These are phyloP conservation scores for Falcaria lacertinaria DNA, from an alignment of 2,888 invertebrate species.

Conservation along the genomic window DNA sequence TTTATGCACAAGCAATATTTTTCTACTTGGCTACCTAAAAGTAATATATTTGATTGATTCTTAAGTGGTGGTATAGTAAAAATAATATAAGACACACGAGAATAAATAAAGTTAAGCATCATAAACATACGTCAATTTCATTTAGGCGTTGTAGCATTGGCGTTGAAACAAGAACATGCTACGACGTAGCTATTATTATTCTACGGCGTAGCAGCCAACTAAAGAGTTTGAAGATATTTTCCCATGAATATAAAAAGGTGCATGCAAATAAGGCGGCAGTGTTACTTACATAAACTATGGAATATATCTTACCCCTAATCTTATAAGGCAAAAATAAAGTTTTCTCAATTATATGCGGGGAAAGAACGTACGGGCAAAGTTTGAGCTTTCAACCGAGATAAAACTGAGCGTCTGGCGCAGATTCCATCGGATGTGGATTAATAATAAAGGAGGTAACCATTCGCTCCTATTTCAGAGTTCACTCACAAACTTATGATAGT, in stretches of 20 bases:
- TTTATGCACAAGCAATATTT: too few relatives aligned
- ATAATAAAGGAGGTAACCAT: conserved; percentile 49
- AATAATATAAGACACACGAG: too few relatives aligned
- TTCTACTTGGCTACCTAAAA: too few relatives aligned
- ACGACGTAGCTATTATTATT: neutral
- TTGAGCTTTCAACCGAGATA: conserved; percentile 63
- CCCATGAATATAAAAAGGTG: neutral
- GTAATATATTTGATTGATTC: too few relatives aligned
- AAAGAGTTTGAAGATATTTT: neutral
- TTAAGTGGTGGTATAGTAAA: too few relatives aligned
- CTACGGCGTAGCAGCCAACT: neutral
- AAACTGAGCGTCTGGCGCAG: conserved; percentile 56
- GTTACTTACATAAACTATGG: conserved; percentile 12
- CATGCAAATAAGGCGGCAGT: neutral
- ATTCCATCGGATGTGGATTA: conserved; percentile 56
- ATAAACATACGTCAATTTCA: too few relatives aligned
- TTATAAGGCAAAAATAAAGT: conserved; percentile 56
- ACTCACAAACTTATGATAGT: conserved; percentile 13
- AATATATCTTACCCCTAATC: conserved; percentile 35
- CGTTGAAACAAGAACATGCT: neutral
- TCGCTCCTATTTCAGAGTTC: conserved; percentile 33
- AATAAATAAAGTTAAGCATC: too few relatives aligned
- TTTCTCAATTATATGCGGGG: conserved; percentile 62
- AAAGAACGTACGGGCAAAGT: conserved; percentile 59
- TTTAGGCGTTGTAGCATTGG: neutral